Conservation (phyloP, 1,140 invertebrate species). For the Drosophila azteca region DNA sequence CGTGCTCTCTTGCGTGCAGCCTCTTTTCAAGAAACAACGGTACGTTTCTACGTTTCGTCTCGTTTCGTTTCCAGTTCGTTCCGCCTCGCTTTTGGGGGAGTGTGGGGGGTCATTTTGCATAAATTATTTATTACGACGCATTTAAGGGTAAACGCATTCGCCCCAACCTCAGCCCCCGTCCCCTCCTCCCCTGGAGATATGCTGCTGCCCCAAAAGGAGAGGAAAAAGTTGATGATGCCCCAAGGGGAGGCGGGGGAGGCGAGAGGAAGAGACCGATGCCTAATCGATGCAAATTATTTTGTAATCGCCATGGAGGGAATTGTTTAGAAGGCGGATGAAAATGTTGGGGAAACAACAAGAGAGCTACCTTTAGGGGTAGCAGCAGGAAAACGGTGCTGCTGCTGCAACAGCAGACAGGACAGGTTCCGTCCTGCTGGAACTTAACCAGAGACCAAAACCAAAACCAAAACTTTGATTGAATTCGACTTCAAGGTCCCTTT, state of each 20-base stretch:
- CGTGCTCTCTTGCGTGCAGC: slow-evolving; percentile 14
- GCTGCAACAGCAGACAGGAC: no score
- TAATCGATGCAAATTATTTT: slow-evolving; percentile 55
- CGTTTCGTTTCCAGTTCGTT: slow-evolving; percentile 41
- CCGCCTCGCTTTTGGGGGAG: slow-evolving; percentile 24
- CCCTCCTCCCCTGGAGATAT: slow-evolving; percentile 7
- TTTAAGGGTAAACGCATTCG: slow-evolving; percentile 57
- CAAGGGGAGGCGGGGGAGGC: neutral
- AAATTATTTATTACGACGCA: slow-evolving; percentile 76
- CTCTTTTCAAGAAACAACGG: slow-evolving; percentile 1
- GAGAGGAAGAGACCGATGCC: slow-evolving; percentile 17
- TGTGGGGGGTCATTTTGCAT: slow-evolving; percentile 34
- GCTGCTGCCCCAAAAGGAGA: neutral
- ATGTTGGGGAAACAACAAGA: neutral
- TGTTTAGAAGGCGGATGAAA: neutral
- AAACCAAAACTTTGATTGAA: slow-evolving; percentile 35
- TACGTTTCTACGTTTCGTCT: slow-evolving; percentile 19
- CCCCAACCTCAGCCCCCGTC: neutral
- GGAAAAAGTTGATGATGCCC: slow-evolving; percentile 1
- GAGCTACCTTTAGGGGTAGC: no score
- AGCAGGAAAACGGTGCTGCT: no score
- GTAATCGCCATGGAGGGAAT: slow-evolving; percentile 25
- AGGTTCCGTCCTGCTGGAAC: slow-evolving; percentile 17
- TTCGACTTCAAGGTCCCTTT: slow-evolving; percentile 41
- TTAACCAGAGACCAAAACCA: neutral